Conservation (phyloP, 53 echinoderm and acorn worm species). For the Stichopus horrens region DNA sequence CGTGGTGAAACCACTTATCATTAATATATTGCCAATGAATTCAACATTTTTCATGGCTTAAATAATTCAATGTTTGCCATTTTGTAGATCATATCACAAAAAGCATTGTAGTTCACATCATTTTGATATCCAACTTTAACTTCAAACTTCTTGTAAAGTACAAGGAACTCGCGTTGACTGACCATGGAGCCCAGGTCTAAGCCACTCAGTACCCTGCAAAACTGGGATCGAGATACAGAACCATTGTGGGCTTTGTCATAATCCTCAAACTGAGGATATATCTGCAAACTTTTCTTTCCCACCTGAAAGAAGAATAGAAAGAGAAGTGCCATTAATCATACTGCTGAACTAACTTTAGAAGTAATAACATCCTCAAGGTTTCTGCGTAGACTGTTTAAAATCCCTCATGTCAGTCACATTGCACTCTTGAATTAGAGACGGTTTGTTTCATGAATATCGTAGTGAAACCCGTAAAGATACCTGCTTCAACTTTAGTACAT, state of each 20-base stretch:
- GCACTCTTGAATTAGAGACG: no score
- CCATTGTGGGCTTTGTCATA: slow-evolving; percentile 95
- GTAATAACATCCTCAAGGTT: no score
- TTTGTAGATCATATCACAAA: slow-evolving; percentile 87
- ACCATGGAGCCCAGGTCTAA: slow-evolving; percentile 87
- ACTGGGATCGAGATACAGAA: slow-evolving; percentile 83
- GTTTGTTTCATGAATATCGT: no score
- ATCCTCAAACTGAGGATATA: slow-evolving; percentile 95
- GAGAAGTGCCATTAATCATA: not conserved
- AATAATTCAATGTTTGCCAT: slow-evolving; percentile 88
- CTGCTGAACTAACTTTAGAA: not conserved
- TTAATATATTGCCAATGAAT: not conserved
- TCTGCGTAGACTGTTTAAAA: no score
- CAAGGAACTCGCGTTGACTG: slow-evolving; percentile 79
- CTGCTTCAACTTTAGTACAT: no score
- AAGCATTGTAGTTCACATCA: slow-evolving; percentile 82
- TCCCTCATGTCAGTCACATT: no score
- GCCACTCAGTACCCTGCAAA: slow-evolving; percentile 87
- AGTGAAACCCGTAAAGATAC: no score
- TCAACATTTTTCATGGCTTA: slow-evolving; percentile 61
- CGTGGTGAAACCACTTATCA: not conserved
- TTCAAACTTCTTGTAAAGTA: slow-evolving; percentile 92
- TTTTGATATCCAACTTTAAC: slow-evolving; percentile 83
- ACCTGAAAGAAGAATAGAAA: slow-evolving; percentile 59
- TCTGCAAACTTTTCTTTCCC: slow-evolving; percentile 74